Evolutionary conservation across 2,113 vertebrate species (phyloP).

Genomic region (Pogona vitticeps): DNA sequence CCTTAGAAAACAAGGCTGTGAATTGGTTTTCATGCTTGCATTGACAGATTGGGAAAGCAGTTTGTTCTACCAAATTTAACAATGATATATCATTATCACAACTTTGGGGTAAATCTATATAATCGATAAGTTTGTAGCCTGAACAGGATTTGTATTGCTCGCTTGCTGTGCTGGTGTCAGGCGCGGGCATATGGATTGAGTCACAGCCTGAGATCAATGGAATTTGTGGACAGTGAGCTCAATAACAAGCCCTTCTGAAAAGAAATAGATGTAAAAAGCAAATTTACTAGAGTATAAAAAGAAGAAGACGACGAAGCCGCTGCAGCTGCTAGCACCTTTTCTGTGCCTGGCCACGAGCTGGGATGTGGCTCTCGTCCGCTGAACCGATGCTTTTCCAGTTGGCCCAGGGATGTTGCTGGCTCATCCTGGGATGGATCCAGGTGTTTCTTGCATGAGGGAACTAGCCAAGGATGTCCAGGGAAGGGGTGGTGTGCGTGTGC

Average conservation of each 20-base stretch:
- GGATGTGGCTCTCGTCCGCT: slow-evolving; percentile 55
- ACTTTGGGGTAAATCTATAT: slow-evolving; percentile 99
- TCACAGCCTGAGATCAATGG: slow-evolving; percentile 98
- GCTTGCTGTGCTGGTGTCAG: slow-evolving; percentile 96
- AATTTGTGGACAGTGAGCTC: slow-evolving; percentile 99
- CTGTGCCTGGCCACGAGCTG: slow-evolving; percentile 80
- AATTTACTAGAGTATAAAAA: slow-evolving; percentile 92
- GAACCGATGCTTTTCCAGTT: slow-evolving; percentile 52
- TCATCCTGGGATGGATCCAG: slow-evolving; percentile 57
- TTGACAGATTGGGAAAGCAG: slow-evolving; percentile 98
- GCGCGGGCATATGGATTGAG: slow-evolving; percentile 96
- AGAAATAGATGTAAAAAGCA: slow-evolving; percentile 99
- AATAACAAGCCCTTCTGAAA: slow-evolving; percentile 99
- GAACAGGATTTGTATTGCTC: slow-evolving; percentile 98
- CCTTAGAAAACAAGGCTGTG: slow-evolving; percentile 80
- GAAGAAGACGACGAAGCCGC: slow-evolving; percentile 44
- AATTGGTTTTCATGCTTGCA: slow-evolving; percentile 87
- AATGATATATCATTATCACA: slow-evolving; percentile 99
- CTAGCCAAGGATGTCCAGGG: slow-evolving; percentile 73
- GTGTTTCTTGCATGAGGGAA: slow-evolving; percentile 74
- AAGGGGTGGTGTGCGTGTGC: background rate
- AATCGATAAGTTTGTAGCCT: slow-evolving; percentile 98
- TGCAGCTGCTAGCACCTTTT: slow-evolving; percentile 78
- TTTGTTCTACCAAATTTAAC: slow-evolving; percentile 99
- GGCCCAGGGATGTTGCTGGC: slow-evolving; percentile 59